Evolutionary conservation across 2,888 invertebrate species (phyloP), one percentile per base, ranked within the genome.

Genomic region (Atethmia centrago): DNA sequence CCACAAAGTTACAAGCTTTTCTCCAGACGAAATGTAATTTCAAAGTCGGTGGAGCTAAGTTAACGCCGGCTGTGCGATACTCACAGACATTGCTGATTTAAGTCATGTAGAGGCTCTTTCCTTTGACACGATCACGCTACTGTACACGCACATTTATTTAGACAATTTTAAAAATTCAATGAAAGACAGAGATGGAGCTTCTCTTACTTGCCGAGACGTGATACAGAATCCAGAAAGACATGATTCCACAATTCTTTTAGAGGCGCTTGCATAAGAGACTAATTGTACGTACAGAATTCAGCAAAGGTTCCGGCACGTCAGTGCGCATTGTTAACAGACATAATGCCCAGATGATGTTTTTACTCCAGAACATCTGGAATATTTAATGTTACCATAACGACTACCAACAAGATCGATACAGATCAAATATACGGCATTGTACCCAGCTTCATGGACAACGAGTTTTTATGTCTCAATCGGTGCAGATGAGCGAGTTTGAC

Each of bases 41-140:
- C 91, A 92, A 91, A 92, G 91, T 88, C 90, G 88, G 77, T 86
- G 87, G 89, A 87, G 89, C 89, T 88, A 90, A 92, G 88, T 90
- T 91, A 92, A 91, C 90, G 88, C 77, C 88, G 88, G 86, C 89
- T 87, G 84, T 77, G 88, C 85, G 89, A 91, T 91, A 91, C 90
- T 91, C 90, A 88, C 88, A 90, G 88, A 93, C 91, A 93, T 92
- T 90, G 90, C 88, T 89, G 90, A 92, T 92, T 91, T 91, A 88
- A 85, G 87, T 89, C 89, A 88, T 88, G 88, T 83, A 75, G 82
- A 81, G 84, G 80, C 74, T 81, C 84, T 87, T 87, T 85, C 80
- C 85, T 88, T 90, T 87, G 87, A 89, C 80, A 82, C 82, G 80
- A 87, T 85, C 80, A 83, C 80, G 75, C 75, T 62, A 73, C 79